These are phyloP conservation scores for Plagodis dolabraria DNA, from an alignment of 2,888 invertebrate genomes.

Conservation along the genomic window DNA sequence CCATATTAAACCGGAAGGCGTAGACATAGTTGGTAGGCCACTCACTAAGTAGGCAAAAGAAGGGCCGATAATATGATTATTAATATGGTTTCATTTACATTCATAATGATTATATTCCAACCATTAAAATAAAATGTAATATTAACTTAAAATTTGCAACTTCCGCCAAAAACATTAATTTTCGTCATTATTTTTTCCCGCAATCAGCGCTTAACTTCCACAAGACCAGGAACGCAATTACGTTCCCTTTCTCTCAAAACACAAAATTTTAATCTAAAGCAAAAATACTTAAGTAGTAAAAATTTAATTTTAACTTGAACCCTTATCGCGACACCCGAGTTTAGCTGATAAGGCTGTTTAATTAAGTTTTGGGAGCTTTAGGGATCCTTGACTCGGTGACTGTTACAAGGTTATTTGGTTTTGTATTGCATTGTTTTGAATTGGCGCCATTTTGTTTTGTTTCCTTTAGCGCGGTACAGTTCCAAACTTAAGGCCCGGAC, in stretches of 20 bases:
- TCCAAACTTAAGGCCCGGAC: too few species aligned
- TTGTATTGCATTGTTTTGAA: background rate
- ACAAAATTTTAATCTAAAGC: constrained; percentile 19
- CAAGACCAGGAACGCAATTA: constrained; percentile 14
- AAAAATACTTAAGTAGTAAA: constrained; percentile 31
- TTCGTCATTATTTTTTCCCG: background rate
- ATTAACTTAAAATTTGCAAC: too few species aligned
- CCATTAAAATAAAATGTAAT: too few species aligned
- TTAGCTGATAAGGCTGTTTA: constrained; percentile 37
- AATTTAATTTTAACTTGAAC: constrained; percentile 30
- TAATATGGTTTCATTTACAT: too few species aligned
- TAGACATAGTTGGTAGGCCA: too few species aligned
- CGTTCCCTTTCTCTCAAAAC: constrained; percentile 1
- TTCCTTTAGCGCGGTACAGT: too few species aligned
- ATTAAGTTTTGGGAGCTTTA: constrained; percentile 35
- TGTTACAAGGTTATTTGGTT: constrained; percentile 1
- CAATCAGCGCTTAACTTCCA: constrained; percentile 6
- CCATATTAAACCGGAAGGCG: too few species aligned
- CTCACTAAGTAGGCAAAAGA: too few species aligned
- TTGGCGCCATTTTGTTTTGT: background rate
- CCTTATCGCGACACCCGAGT: constrained; percentile 30
- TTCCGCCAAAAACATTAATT: background rate
- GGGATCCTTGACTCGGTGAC: constrained; percentile 3
- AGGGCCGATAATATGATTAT: too few species aligned
- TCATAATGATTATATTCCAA: too few species aligned